Conservation (phyloP, 2,113 vertebrate genomes). For the Pituophis catenifer region DNA sequence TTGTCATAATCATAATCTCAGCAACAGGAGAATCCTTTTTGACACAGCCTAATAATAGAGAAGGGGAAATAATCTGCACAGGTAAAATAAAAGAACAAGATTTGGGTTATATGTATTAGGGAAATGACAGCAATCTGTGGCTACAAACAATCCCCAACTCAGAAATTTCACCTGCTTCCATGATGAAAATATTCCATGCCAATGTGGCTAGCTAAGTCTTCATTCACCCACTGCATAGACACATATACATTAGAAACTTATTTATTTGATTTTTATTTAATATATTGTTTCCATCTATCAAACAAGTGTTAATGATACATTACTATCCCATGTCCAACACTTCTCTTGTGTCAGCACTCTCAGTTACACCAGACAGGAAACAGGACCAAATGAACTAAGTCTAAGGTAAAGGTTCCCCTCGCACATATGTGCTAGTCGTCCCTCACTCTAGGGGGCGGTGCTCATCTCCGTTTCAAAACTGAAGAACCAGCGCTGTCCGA, state of each 20-base stretch:
- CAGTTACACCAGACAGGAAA: not conserved
- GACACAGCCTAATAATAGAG: not conserved
- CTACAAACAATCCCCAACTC: not conserved
- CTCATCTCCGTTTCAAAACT: no score
- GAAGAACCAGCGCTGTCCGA: no score
- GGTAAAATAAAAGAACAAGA: not conserved
- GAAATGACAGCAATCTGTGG: slow-evolving; percentile 12
- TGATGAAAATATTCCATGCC: not conserved
- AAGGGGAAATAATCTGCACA: not conserved
- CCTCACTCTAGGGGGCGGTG: no score
- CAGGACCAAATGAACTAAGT: not conserved
- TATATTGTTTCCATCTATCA: not conserved
- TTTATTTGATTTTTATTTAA: not conserved
- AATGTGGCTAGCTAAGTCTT: not conserved
- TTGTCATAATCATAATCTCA: slow-evolving; percentile 39
- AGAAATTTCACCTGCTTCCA: slow-evolving; percentile 7
- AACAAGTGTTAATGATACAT: not conserved
- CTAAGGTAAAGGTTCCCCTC: not conserved
- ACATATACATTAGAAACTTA: not conserved
- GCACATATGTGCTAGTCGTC: no score
- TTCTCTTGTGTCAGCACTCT: not conserved
- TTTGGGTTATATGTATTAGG: not conserved
- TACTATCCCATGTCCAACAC: not conserved
- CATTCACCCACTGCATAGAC: not conserved
- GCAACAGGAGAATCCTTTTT: slow-evolving; percentile 34